These are phyloP conservation scores for Trypoxylus dichotomus DNA, from an alignment of 1,140 invertebrate species.

Conservation along the genomic window DNA sequence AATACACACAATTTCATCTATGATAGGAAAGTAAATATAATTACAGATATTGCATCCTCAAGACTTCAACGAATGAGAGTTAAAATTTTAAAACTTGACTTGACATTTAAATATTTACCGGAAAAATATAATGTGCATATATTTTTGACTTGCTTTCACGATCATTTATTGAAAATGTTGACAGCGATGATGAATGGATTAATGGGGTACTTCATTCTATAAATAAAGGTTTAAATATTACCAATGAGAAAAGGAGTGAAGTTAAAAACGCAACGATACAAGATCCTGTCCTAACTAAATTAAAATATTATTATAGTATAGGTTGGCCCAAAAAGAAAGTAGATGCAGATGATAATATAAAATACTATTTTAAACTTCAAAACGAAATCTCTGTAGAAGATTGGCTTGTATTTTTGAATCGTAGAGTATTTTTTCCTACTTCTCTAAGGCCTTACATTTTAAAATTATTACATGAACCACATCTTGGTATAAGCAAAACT, in stretches of 20 bases:
- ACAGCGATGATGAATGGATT: too few relatives aligned
- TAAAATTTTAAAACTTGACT: too few relatives aligned
- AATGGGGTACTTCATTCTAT: too few relatives aligned
- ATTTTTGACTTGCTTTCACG: too few relatives aligned
- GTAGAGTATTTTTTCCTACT: constrained; percentile 46
- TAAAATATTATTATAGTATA: not conserved
- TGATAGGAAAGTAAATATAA: constrained; percentile 46
- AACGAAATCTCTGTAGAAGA: constrained; percentile 40
- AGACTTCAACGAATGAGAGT: too few relatives aligned
- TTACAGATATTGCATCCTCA: too few relatives aligned
- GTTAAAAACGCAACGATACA: constrained; percentile 21
- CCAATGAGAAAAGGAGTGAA: not conserved
- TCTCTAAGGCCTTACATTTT: constrained; percentile 44
- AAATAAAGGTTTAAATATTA: too few relatives aligned
- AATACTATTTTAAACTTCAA: constrained; percentile 37
- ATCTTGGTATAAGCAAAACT: constrained; percentile 52
- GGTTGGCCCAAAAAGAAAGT: constrained; percentile 35
- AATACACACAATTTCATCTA: constrained; percentile 49
- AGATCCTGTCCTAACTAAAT: not conserved
- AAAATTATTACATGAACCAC: constrained; percentile 44
- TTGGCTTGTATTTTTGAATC: constrained; percentile 44
- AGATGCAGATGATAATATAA: not conserved
- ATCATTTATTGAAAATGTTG: too few relatives aligned
- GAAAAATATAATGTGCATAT: too few relatives aligned
- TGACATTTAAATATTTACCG: too few relatives aligned